phyloP scores from a whole-genome alignment of 2,888 invertebrate species.

The Athalia rosae region DNA sequence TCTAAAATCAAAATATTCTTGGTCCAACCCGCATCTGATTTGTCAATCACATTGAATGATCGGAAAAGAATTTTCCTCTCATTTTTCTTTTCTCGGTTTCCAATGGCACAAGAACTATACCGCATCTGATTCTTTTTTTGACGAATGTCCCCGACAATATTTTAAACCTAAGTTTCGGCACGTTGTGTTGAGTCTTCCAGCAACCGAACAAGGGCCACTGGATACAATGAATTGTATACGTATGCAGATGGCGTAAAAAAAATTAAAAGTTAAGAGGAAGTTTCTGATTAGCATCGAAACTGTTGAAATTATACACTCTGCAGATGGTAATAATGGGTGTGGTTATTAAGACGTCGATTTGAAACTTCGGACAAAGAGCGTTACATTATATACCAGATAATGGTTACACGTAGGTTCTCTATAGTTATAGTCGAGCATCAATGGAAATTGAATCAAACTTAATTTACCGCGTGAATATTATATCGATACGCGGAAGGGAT shows the following conservation, averaged over 20 bases:
- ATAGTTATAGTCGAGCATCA: conserved; percentile 7
- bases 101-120: no score
- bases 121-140: no score
- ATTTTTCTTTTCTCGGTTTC: no score
- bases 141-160: no score
- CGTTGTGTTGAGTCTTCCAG: no score
- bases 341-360: conserved; percentile 36
- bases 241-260: neutral
- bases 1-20: no score
- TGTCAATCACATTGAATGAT: no score
- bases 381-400: conserved; percentile 15
- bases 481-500: neutral
- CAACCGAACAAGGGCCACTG: no score
- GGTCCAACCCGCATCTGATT: no score
- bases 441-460: conserved; percentile 2
- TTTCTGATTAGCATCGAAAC: conserved; percentile 25
- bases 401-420: no score
- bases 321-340: conserved; percentile 4
- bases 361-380: conserved; percentile 25
- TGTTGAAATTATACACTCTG: conserved; percentile 24
- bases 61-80: no score
- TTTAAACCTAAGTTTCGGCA: no score
- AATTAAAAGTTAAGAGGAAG: conserved; percentile 18
- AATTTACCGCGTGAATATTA: neutral
- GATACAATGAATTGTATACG: neutral